phyloP scores from a whole-genome alignment of 2,113 vertebrate species.

The Brachyhypopomus gauderio region DNA sequence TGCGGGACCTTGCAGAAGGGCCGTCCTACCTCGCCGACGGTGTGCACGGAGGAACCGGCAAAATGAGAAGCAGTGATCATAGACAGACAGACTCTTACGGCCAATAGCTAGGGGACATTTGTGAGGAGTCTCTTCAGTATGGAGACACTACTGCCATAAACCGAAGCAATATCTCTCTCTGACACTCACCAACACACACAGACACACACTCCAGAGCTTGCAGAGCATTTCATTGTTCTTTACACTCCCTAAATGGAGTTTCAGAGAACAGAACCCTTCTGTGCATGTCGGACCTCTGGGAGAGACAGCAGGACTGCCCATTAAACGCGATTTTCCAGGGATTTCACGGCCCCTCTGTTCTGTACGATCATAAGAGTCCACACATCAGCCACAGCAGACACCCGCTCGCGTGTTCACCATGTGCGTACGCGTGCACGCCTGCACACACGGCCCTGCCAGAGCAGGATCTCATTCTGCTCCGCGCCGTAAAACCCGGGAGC shows the following conservation, averaged over 20 bases:
- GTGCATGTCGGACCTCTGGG: constrained; percentile 29
- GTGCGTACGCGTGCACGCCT: constrained; percentile 5
- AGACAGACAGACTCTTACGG: not conserved
- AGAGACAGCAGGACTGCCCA: constrained; percentile 13
- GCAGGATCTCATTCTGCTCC: constrained; percentile 31
- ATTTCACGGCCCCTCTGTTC: constrained; percentile 39
- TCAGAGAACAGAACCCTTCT: constrained; percentile 35
- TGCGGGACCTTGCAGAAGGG: constrained; percentile 31
- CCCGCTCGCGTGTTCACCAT: constrained; percentile 24
- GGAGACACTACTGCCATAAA: too few species aligned
- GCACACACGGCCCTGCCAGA: constrained; percentile 33
- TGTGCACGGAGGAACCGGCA: not conserved
- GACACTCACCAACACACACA: too few species aligned
- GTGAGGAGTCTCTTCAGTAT: too few species aligned
- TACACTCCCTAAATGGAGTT: not conserved
- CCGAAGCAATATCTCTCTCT: too few species aligned
- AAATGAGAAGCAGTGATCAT: constrained; percentile 22
- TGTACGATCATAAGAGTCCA: constrained; percentile 7
- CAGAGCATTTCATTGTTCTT: not conserved
- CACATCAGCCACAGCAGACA: constrained; percentile 47
- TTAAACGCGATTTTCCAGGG: constrained; percentile 37
- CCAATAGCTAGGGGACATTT: too few species aligned
- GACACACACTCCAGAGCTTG: too few species aligned
- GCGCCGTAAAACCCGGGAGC: constrained; percentile 27
- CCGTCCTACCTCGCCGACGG: constrained; percentile 7